Percentiles rank a stretch among this genome's conserved stretches.
Conservation (phyloP, 1,140 invertebrate genomes). For the Drosophila parvula region DNA sequence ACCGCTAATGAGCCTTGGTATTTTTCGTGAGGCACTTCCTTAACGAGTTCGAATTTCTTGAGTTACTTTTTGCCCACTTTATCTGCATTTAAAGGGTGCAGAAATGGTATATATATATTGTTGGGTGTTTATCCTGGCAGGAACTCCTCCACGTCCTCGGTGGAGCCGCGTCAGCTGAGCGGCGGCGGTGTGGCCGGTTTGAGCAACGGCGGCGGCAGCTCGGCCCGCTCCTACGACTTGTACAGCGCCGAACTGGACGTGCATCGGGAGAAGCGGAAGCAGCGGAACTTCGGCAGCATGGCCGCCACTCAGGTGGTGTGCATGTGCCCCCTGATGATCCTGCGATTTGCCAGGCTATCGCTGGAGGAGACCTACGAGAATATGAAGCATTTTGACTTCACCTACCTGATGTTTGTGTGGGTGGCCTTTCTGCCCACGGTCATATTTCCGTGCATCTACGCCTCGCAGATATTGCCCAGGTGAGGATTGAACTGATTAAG, state of each 20-base stretch:
- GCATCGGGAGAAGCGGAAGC: constrained; percentile 87
- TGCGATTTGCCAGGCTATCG: constrained; percentile 87
- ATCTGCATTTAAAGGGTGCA: background rate
- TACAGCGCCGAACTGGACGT: constrained; percentile 88
- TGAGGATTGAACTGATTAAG: constrained; percentile 64
- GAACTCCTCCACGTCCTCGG: constrained; percentile 77
- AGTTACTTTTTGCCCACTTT: constrained; percentile 17
- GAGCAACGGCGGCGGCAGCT: constrained; percentile 54
- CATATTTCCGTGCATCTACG: constrained; percentile 87
- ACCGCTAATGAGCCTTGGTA: constrained; percentile 59
- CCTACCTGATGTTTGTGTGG: constrained; percentile 89
- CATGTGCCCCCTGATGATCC: constrained; percentile 88
- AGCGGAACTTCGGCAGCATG: constrained; percentile 88
- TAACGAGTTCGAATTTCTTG: constrained; percentile 48
- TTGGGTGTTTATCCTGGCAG: constrained; percentile 26
- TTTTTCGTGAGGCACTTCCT: background rate
- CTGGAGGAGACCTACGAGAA: constrained; percentile 89
- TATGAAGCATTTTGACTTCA: constrained; percentile 88
- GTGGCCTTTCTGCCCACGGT: constrained; percentile 89
- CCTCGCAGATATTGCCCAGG: constrained; percentile 88
- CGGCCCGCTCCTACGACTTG: constrained; percentile 81
- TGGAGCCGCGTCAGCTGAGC: constrained; percentile 59
- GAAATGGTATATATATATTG: too few relatives aligned
- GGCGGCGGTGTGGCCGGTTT: constrained; percentile 67
- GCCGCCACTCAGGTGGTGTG: constrained; percentile 88